Percentiles rank a stretch among this genome's conserved stretches.
Evolutionary conservation across 92 coral and sea anemone species (phyloP).

Genomic region (Phenganax marumi): DNA sequence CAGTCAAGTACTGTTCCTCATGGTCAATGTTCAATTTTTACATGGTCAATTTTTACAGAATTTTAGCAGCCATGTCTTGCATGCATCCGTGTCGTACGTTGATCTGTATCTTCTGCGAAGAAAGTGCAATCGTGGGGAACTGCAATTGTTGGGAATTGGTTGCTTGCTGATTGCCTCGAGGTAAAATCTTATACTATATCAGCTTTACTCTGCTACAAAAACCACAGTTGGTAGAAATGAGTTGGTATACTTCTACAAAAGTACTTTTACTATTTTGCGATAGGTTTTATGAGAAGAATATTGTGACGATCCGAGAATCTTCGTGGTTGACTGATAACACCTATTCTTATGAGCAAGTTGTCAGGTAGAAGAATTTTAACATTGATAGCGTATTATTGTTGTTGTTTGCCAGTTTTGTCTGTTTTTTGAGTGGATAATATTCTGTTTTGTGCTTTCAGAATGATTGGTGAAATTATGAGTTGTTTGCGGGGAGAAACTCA

Average conservation of each 20-base stretch:
- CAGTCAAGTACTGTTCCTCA: too few relatives aligned
- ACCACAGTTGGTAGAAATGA: too few relatives aligned
- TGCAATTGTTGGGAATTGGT: slow-evolving; percentile 90
- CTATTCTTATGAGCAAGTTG: slow-evolving; percentile 92
- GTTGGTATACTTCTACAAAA: too few relatives aligned
- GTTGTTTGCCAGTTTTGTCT: not conserved
- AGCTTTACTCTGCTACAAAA: too few relatives aligned
- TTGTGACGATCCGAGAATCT: slow-evolving; percentile 94
- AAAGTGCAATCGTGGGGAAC: slow-evolving; percentile 78
- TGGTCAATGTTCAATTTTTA: not conserved
- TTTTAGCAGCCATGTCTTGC: slow-evolving; percentile 88
- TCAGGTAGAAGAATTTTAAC: slow-evolving; percentile 58
- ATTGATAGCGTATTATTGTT: not conserved
- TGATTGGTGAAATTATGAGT: slow-evolving; percentile 99
- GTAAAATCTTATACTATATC: slow-evolving; percentile 35
- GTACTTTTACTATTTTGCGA: not conserved
- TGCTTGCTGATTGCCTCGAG: slow-evolving; percentile 93
- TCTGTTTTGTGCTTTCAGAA: slow-evolving; percentile 52
- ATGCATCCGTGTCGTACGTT: slow-evolving; percentile 84
- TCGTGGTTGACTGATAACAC: slow-evolving; percentile 98
- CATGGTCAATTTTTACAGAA: slow-evolving; percentile 56
- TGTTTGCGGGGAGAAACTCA: slow-evolving; percentile 88
- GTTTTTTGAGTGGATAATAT: not conserved
- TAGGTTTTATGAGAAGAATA: slow-evolving; percentile 93
- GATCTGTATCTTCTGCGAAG: slow-evolving; percentile 83